phyloP scores from a whole-genome alignment of 2,113 vertebrate genomes.

The Pycnonotus jocosus region DNA sequence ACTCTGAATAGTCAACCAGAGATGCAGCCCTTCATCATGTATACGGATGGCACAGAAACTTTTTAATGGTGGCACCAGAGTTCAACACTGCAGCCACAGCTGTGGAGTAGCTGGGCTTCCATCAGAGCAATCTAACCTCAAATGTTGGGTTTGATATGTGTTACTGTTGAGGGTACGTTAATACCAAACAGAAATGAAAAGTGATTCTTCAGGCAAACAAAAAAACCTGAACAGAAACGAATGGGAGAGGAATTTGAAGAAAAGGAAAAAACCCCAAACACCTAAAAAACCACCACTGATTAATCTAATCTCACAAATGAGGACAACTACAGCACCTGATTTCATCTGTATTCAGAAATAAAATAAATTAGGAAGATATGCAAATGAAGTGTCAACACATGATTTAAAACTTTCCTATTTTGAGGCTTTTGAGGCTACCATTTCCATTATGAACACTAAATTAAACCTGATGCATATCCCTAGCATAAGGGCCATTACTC shows the following conservation, averaged over 20 bases:
- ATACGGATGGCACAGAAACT: not conserved
- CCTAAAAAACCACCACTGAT: not conserved
- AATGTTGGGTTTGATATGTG: rapidly evolving
- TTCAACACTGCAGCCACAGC: not conserved
- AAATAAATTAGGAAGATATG: not conserved
- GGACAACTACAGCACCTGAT: not conserved
- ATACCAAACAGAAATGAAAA: not conserved
- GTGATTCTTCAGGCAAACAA: not conserved
- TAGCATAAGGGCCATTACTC: not conserved
- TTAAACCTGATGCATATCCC: not conserved
- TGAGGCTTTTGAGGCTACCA: not conserved
- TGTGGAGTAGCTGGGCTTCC: not conserved
- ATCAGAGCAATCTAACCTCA: not conserved
- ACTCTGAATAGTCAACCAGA: not conserved
- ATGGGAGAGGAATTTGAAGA: not conserved
- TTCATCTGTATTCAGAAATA: not conserved
- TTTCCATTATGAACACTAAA: not conserved
- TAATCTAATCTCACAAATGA: not conserved
- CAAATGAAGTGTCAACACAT: not conserved
- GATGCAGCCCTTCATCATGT: not conserved
- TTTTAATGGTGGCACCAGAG: not conserved
- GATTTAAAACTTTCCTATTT: not conserved
- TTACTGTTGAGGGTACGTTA: not conserved
- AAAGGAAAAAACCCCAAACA: too few relatives aligned
- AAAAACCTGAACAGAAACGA: not conserved